These are phyloP conservation scores for Catalaphyllia jardinei DNA, from an alignment of 64 coral and sea anemone genomes.

Conservation along the genomic window DNA sequence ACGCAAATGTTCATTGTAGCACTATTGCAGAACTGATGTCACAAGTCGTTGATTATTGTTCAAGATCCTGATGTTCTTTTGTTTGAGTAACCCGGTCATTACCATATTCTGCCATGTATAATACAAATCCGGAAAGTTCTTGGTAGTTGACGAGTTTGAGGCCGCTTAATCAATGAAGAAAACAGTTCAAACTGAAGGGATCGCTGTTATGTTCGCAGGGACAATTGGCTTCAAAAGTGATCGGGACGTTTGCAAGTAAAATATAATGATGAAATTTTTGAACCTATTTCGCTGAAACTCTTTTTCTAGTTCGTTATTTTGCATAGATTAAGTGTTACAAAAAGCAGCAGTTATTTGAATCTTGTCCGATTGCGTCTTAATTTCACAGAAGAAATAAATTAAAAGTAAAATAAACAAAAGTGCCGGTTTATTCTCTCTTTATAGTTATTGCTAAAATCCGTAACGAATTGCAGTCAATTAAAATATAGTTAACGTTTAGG, in stretches of 20 bases:
- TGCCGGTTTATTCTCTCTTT: not conserved
- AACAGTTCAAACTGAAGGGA: not conserved
- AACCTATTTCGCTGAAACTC: not conserved
- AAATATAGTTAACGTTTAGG: not conserved
- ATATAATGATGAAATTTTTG: not conserved
- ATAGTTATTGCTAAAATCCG: conserved; percentile 1
- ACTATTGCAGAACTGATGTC: not conserved
- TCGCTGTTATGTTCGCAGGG: not conserved
- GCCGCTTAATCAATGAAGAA: not conserved
- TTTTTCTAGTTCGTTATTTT: not conserved
- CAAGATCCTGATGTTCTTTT: not conserved
- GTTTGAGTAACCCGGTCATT: not conserved
- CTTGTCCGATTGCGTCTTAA: not conserved
- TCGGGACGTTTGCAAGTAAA: not conserved
- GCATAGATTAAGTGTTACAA: too few species aligned
- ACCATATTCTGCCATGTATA: not conserved
- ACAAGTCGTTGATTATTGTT: conserved; percentile 16
- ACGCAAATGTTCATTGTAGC: conserved; percentile 19
- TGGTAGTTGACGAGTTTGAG: not conserved
- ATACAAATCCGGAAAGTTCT: not conserved
- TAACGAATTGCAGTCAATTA: not conserved
- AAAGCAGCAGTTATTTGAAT: not conserved
- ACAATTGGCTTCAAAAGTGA: not conserved
- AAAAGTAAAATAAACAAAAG: conserved; percentile 37
- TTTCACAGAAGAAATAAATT: conserved; percentile 24